Base-by-base conservation (phyloP, 2,888 invertebrate species). In the Cryptus viduatorius region DNA sequence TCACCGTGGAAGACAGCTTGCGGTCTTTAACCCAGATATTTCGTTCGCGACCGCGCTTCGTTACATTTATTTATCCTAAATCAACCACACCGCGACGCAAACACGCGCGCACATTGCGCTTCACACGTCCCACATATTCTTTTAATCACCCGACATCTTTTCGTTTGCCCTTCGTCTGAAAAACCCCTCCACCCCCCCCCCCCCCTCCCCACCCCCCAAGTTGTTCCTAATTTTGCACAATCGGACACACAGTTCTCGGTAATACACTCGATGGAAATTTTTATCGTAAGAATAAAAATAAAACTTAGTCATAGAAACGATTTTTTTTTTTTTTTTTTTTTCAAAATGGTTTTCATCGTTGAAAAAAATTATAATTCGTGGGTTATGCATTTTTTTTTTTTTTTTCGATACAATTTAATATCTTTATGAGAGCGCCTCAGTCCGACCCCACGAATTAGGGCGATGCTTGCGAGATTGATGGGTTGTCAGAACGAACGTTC, bases 1-100 rank as follows among this genome's bases (percentile, higher is more conserved):
- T 89, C 83, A 87, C 84, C 76, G 76, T 8, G 69, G 12, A 59
- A 78, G 80, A 82, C 82, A 75, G 78, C 75, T 79, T 72, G 73
- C 79, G 83, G 72, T 88, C 86, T 86, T 89, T 88, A 87, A 89
- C 90, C 90, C 79, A 91, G 69, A 91, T 88, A 89, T 76, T 77
- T 81, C 71, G 71, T 48, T 75, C 56, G 64, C 42, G 53, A 53
- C 19, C 53, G 53, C 37, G 79, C 64, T 79, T 65, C 71, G 76
- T 75, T 79, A 76, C 75, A 83, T 83, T 83, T 79, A 83, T 83
- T 83, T 83, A 83, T 59, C 69, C 79, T 71, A 79, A 83, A 83
- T 83, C 83, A 79, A 16, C 24, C 64, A 46, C 65, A 29, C 53
- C 53, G 8, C 64, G 44, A 48, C 68, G n/a, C 12, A 14, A 14